Percentiles rank a stretch among this genome's conserved stretches.
These are phyloP conservation scores for Epinotia demarniana DNA, from an alignment of 2,888 invertebrate species.

Conservation along the genomic window DNA sequence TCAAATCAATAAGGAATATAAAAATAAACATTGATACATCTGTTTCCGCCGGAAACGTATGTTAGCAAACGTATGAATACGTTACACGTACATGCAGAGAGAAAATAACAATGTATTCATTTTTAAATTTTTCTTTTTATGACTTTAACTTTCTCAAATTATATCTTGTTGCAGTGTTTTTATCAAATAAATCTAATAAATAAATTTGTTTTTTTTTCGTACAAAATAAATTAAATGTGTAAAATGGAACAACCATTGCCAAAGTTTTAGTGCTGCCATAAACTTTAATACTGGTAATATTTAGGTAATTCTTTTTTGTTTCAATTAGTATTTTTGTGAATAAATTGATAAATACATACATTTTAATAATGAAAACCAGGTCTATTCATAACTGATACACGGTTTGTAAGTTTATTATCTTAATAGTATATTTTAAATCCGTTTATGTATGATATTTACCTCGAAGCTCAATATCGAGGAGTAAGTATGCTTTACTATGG, in stretches of 20 bases:
- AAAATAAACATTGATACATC: conserved; percentile 5
- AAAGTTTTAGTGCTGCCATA: not conserved
- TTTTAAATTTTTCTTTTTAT: not conserved
- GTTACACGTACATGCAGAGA: conserved; percentile 23
- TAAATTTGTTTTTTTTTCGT: not conserved
- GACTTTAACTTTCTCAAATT: not conserved
- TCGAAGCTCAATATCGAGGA: not conserved
- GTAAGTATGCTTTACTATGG: conserved; percentile 51
- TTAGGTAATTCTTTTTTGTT: not conserved
- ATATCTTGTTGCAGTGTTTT: no score
- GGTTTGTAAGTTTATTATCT: not conserved
- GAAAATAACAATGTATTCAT: not conserved
- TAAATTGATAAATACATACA: not conserved
- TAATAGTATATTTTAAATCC: not conserved
- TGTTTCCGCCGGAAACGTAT: conserved; percentile 37
- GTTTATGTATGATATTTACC: not conserved
- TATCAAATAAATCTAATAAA: not conserved
- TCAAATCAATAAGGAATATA: not conserved
- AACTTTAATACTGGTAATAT: not conserved
- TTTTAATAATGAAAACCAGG: not conserved
- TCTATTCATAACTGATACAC: not conserved
- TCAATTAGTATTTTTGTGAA: not conserved
- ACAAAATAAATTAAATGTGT: not conserved
- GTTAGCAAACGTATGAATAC: conserved; percentile 17
- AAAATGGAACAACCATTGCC: not conserved